Evolutionary conservation across 2,113 vertebrate genomes (phyloP), one percentile per base, ranked within the genome.

Genomic region (Paralichthys olivaceus): DNA sequence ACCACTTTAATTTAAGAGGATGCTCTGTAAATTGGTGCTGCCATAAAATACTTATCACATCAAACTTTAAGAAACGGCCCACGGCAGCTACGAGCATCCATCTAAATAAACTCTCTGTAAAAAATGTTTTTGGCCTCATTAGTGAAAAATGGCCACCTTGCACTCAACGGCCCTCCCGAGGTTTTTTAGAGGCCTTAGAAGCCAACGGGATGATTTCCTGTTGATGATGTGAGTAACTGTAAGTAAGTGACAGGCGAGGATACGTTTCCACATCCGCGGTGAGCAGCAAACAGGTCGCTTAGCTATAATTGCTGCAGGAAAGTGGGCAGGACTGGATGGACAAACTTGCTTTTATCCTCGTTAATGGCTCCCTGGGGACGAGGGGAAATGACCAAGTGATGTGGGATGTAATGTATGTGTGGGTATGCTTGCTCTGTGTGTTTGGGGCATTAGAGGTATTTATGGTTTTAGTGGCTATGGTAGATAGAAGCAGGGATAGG

Each of bases 221-320:
- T 89, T 78, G 67, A 61, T 63, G 84, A 80, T 89, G 91, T 93
- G 86, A 92, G 72, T 88, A 91, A 91, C 80, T 75, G 75, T 80
- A 81, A 89, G 87, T 90, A 84, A 90, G 66, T 88, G 84, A 90
- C 90, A 88, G 78, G 68, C 70, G 26, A 60, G 78, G 86, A 88
- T 84, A 70, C 78, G 71, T 84, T 90, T 85, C 83, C 77, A 76
- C 77, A 89, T 89, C 72, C 68, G 78, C 63, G 76, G 84, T 67
- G 76, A 87, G 80, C 61, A 59, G 70, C 1, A 22, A 88, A 86
- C 77, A 69, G 70, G 28, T 72, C 17, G 84, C 64, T 78, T 54
- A 22, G 75, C 25, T 19, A 45, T 89, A 88, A 89, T 88, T 87
- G 85, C 78, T 1, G n/a, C 73, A 82, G 81, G 15, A 72, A 65